Percentiles rank a stretch among this genome's conserved stretches.
phyloP scores from a whole-genome alignment of 2,888 invertebrate species.

The Monoplex corrugatus region DNA sequence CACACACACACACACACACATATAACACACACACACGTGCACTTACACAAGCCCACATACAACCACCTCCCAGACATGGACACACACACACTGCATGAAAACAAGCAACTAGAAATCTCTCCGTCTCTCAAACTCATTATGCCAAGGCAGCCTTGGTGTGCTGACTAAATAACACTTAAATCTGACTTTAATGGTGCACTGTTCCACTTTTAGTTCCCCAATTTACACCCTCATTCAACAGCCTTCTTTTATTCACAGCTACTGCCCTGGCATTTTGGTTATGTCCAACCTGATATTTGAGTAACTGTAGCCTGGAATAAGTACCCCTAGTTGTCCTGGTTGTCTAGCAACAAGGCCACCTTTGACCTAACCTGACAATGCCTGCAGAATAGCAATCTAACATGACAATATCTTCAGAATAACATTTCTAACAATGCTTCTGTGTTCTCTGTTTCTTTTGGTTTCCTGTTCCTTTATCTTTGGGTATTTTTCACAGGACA shows the following conservation, averaged over 20 bases:
- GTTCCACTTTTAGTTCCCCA: not conserved
- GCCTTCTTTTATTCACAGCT: not conserved
- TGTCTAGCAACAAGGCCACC: constrained; percentile 16
- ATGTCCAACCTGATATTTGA: not conserved
- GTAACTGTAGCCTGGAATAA: not conserved
- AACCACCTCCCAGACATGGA: not conserved
- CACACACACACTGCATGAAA: not conserved
- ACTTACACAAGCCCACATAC: not conserved
- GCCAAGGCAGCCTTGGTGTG: not conserved
- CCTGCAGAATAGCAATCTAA: no score
- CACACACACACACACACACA: not conserved
- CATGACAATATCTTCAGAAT: no score
- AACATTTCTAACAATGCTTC: no score
- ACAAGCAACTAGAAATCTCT: not conserved
- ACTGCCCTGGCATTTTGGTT: not conserved
- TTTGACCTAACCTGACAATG: no score
- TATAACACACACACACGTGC: not conserved
- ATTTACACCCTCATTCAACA: not conserved
- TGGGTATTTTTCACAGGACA: no score
- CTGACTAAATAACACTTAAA: constrained; percentile 1
- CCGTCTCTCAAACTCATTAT: not conserved
- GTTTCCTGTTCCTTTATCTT: no score
- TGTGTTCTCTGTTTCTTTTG: no score
- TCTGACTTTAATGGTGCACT: not conserved
- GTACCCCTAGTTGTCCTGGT: not conserved